Conservation (phyloP, 2,113 vertebrate genomes). For the Actinemys pallida region DNA sequence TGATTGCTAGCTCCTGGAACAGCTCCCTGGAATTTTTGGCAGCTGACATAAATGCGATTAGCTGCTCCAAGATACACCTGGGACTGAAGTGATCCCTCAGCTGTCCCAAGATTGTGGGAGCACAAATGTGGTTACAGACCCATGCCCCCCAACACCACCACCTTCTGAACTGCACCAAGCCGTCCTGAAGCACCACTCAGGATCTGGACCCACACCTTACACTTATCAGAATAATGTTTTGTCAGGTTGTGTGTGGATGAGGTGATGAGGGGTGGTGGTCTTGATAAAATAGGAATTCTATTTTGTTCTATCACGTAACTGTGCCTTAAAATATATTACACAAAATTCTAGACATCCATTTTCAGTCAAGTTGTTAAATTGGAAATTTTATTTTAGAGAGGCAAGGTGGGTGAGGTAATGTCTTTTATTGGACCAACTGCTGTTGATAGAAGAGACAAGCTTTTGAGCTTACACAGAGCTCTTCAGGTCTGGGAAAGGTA, state of each 20-base stretch:
- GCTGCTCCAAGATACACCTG: background rate
- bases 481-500: background rate
- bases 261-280: background rate
- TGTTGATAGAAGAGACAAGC: background rate
- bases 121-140: background rate
- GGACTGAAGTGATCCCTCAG: background rate
- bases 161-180: background rate
- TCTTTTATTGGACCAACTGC: background rate
- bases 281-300: slow-evolving; percentile 16
- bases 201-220: background rate
- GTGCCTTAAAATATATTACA: background rate
- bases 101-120: background rate
- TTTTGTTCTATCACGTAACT: background rate
- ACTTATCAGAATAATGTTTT: background rate
- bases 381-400: slow-evolving; percentile 19
- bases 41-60: background rate
- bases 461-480: background rate
- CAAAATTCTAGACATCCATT: background rate
- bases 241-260: background rate
- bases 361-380: slow-evolving; percentile 52
- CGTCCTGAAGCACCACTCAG: background rate
- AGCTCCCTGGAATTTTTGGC: background rate
- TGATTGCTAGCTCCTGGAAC: background rate
- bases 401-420: background rate
- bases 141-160: background rate